A percentile compares a stretch with the other conserved stretches of the same genome.
These are phyloP conservation scores for Crocallis elinguaria DNA, from an alignment of 2,888 invertebrate species.

Conservation along the genomic window DNA sequence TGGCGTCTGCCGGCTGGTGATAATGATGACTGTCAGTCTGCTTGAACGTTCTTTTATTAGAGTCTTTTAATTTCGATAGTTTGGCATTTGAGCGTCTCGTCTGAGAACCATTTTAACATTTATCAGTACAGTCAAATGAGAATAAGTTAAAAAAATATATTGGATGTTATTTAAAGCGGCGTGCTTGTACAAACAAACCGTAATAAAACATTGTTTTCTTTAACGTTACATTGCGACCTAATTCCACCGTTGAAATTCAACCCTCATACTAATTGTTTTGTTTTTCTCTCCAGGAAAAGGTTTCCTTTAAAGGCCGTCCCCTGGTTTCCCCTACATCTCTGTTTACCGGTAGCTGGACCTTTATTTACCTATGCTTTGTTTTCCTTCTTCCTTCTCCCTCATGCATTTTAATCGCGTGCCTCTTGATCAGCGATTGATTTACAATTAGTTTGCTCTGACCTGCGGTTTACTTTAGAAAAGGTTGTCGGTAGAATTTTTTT, in stretches of 20 bases:
- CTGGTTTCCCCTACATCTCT: not conserved
- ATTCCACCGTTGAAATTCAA: conserved; percentile 11
- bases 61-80: no score
- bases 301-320: conserved; percentile 1
- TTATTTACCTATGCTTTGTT: not conserved
- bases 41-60: no score
- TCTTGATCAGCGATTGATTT: conserved; percentile 12
- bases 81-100: no score
- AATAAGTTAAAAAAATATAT: no score
- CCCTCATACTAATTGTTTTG: conserved; percentile 19
- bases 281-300: conserved; percentile 3
- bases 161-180: no score
- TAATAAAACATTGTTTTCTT: not conserved
- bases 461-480: not conserved
- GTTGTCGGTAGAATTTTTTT: not conserved
- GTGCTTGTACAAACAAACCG: no score
- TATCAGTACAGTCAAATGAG: no score
- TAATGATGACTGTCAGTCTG: no score
- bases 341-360: not conserved
- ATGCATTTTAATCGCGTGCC: conserved; percentile 29
- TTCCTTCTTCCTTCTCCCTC: not conserved
- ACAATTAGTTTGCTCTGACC: conserved; percentile 6
- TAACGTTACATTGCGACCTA: conserved; percentile 11
- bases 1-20: no score
- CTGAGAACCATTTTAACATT: no score